Evolutionary conservation across 2,888 invertebrate genomes (phyloP), one percentile per base, ranked within the genome.

Genomic region (Drosophila heteroneura): DNA sequence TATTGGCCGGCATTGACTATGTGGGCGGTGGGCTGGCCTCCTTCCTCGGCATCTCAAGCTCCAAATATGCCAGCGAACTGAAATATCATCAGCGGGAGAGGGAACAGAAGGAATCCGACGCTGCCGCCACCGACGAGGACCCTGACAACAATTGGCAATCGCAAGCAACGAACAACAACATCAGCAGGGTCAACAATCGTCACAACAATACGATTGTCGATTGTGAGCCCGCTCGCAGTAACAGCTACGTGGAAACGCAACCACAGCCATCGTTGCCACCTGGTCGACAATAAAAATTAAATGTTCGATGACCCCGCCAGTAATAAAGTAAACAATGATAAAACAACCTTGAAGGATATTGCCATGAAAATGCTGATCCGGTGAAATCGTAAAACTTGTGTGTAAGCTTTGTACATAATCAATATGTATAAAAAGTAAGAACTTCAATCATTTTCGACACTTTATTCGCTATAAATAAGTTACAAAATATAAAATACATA

Each of bases 1-100:
- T 93, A 62, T 54, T 93, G 52, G 93, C 94, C 70, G 95, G 95
- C 22, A 94, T 95, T 79, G 96, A 96, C 86, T 94, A 94, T 74
- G 93, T 95, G 75, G 96, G 96, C 6, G 96, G 95, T 83, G 94
- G 94, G 35, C 85, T 96, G 53, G 96, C 96, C 5, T 94, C 94
- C 83, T 94, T 95, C 83, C 94, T 93, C 26, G 93, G 92, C 49
- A 92, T 92, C 52, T 90, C 92, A 6, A 69, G 78, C 10, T 83
- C 90, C 10, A 92, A 92, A 61, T 91, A 91, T 75, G 81, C 90
- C 70, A 89, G 79, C 59, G 91, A 92, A 68, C 59, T 90, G 22
- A 90, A 86, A 61, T 75, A 77, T 41, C 82, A 89, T 58, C 73
- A 79, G 37, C 81, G 89, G 33, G 73, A 82, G 51, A 79, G 78